Percentiles rank a stretch among this genome's conserved stretches.
Conservation (phyloP, 37 sponge, comb jelly and placozoan genomes). For the Beroe forskalii region DNA sequence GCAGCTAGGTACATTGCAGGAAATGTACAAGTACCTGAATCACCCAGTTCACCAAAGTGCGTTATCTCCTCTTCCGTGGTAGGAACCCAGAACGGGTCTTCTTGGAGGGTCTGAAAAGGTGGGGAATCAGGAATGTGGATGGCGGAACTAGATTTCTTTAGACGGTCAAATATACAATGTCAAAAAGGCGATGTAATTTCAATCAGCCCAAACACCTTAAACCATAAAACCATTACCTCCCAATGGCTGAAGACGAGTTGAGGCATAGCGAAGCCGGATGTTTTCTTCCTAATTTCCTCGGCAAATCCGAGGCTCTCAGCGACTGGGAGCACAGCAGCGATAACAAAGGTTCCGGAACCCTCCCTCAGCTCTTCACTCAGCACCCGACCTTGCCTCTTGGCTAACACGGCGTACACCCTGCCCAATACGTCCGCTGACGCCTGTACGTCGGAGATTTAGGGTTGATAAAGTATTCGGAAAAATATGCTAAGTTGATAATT, state of each 20-base stretch:
- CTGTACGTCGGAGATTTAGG: constrained; percentile 38
- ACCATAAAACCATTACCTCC: too few relatives aligned
- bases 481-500: too few relatives aligned
- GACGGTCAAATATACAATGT: too few relatives aligned
- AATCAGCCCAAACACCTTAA: background rate
- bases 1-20: background rate
- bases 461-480: too few relatives aligned
- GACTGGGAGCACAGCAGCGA: constrained; percentile 87
- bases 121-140: too few relatives aligned
- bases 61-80: constrained; percentile 95
- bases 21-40: constrained; percentile 71
- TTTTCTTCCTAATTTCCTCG: constrained; percentile 92
- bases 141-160: too few relatives aligned
- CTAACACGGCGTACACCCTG: constrained; percentile 84
- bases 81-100: constrained; percentile 97
- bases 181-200: background rate
- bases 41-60: constrained; percentile 96
- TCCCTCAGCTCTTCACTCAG: constrained; percentile 85
- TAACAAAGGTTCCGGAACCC: constrained; percentile 81
- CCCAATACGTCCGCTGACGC: constrained; percentile 94
- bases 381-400: constrained; percentile 79
- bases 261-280: constrained; percentile 95
- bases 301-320: constrained; percentile 98
- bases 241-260: constrained; percentile 97
- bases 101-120: constrained; percentile 73